phyloP scores from a whole-genome alignment of 2,888 invertebrate species.

The Halictus ligatus region DNA sequence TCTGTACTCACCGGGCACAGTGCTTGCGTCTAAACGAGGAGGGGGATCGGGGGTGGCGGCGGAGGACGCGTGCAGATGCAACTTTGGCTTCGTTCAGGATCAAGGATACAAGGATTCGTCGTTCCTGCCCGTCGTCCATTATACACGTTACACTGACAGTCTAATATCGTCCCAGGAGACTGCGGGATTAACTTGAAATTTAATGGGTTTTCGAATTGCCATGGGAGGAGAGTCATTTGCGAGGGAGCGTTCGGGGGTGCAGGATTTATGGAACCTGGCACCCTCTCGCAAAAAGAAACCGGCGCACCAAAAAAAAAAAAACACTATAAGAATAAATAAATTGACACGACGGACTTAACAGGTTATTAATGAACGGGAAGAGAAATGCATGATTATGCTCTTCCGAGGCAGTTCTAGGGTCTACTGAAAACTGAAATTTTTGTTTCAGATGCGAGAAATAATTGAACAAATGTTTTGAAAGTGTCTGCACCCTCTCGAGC shows the following conservation, averaged over 20 bases:
- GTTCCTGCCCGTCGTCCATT: slow-evolving; percentile 61
- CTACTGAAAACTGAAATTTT: too few species aligned
- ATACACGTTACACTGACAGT: slow-evolving; percentile 65
- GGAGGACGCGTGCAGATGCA: slow-evolving; percentile 13
- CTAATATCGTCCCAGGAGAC: slow-evolving; percentile 65
- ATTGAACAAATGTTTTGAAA: too few species aligned
- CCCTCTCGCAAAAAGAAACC: slow-evolving; percentile 13
- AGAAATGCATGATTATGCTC: neutral
- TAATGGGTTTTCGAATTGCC: slow-evolving; percentile 67
- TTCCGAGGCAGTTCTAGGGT: too few species aligned
- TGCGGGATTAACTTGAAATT: slow-evolving; percentile 68
- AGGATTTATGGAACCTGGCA: slow-evolving; percentile 34
- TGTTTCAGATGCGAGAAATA: too few species aligned
- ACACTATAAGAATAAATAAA: slow-evolving; percentile 25
- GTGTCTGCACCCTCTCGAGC: too few species aligned
- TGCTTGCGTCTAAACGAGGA: neutral
- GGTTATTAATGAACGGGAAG: slow-evolving; percentile 35
- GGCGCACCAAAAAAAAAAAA: neutral
- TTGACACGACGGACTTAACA: slow-evolving; percentile 21
- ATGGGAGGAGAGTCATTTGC: slow-evolving; percentile 55
- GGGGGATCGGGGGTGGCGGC: too few species aligned
- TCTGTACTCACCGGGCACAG: neutral
- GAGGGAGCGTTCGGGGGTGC: slow-evolving; percentile 21
- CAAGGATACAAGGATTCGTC: slow-evolving; percentile 48
- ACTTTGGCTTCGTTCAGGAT: slow-evolving; percentile 24